Base-by-base conservation (phyloP, 2,888 invertebrate genomes). In the Pandemis cinnamomeana region DNA sequence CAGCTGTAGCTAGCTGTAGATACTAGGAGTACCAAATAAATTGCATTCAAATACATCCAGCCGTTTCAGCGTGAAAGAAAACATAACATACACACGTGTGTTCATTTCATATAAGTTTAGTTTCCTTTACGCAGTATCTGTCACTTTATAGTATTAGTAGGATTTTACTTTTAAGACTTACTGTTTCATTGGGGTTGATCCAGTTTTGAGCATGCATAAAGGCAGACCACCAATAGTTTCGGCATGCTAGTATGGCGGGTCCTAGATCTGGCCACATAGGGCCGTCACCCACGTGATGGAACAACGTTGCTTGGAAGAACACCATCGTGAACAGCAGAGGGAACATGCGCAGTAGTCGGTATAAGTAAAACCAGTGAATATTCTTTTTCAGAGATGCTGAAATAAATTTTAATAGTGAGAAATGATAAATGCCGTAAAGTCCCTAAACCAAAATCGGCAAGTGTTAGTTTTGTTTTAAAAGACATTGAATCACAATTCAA, bases 221-320 rank as follows among this genome's bases (percentile, higher is more conserved):
- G 0, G 91, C 87, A 0, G 86, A 78, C 91, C 91, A 91, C 91
- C 91, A 91, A 71, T 82, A 84, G 0, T 81, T 78, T 60, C 90
- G 80, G 66, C 91, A 91, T n/a, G 75, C 77, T 15, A 87, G 81
- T 0, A 83, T 82, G 0, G 80, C 76, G 0, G 5, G 0, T 6
- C 78, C 75, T 5, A 81, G 67, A 78, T 0, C 75, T 44, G 5
- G 69, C 83, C 89, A 90, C 67, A 72, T 15, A 0, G 89, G 88
- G 0, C 90, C 90, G 77, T 89, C 90, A 0, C 83, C 76, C 20
- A 82, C 71, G 7, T 83, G 83, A 58, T 89, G 84, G 8, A 83
- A 76, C 5, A 84, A 75, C 0, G 89, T 86, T 0, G 84, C 82
- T 78, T 90, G 87, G 0, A 89, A 77, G 0, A 90, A 77, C 0